These are phyloP conservation scores for Oedothorax gibbosus DNA, from an alignment of 1,140 invertebrate species.

Conservation along the genomic window DNA sequence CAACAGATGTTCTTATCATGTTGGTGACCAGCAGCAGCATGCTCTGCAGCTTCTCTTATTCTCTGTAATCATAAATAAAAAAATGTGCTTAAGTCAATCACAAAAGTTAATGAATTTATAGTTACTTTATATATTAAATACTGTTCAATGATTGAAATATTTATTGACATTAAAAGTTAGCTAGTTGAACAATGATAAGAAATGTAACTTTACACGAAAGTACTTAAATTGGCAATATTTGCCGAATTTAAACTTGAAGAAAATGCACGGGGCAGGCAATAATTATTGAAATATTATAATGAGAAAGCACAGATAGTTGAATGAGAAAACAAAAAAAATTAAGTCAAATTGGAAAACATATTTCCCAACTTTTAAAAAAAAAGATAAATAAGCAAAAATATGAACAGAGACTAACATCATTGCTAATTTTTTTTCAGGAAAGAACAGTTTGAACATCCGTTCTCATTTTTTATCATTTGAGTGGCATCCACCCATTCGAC, in stretches of 20 bases:
- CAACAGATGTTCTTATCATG: conserved; percentile 50
- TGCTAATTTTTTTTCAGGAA: conserved; percentile 63
- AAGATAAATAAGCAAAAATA: not conserved
- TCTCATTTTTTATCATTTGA: conserved; percentile 64
- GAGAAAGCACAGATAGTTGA: not conserved
- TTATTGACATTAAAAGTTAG: not conserved
- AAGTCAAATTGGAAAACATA: not conserved
- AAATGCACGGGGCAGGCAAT: no score
- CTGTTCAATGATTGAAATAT: not conserved
- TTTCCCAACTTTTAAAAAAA: not conserved
- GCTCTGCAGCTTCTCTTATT: conserved; percentile 53
- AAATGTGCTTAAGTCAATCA: no score
- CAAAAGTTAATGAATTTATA: no score
- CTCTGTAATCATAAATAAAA: not conserved
- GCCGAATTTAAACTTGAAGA: no score
- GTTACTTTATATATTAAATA: not conserved
- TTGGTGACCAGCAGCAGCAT: conserved; percentile 42
- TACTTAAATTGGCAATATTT: no score
- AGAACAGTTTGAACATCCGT: conserved; percentile 63
- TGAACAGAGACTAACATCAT: conserved; percentile 41
- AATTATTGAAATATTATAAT: no score
- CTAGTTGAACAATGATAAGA: no score
- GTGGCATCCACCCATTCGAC: conserved; percentile 63
- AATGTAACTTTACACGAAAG: no score
- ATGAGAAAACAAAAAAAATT: not conserved